These are phyloP conservation scores for Apantesis nais DNA, from an alignment of 2,888 invertebrate genomes.

Conservation along the genomic window DNA sequence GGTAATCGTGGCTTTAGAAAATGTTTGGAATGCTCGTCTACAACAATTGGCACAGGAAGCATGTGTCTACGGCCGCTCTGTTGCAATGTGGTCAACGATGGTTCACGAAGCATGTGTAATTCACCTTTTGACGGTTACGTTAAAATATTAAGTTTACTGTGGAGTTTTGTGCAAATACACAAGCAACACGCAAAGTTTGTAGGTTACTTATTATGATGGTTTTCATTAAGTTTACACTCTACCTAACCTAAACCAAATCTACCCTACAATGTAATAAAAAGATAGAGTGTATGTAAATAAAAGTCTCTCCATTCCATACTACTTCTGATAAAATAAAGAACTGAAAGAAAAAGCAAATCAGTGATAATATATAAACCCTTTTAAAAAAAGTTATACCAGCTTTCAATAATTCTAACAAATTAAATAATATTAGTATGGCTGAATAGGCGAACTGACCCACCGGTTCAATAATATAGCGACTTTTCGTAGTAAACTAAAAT, in stretches of 20 bases:
- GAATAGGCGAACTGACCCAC: too few species aligned
- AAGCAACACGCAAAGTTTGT: not conserved
- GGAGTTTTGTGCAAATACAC: not conserved
- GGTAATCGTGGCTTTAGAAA: slow-evolving; percentile 67
- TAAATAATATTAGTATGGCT: too few species aligned
- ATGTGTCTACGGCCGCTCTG: slow-evolving; percentile 45
- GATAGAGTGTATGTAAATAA: not conserved
- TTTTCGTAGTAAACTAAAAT: too few species aligned
- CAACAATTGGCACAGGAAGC: slow-evolving; percentile 63
- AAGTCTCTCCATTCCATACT: too few species aligned
- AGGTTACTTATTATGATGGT: slow-evolving; percentile 24
- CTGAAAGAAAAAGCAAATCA: too few species aligned
- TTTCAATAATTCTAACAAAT: too few species aligned
- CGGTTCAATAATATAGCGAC: too few species aligned
- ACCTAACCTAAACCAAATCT: too few species aligned
- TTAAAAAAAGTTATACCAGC: too few species aligned
- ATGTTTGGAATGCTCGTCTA: slow-evolving; percentile 63
- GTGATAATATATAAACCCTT: too few species aligned
- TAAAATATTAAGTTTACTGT: slow-evolving; percentile 7
- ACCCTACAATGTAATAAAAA: not conserved
- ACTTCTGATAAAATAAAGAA: too few species aligned
- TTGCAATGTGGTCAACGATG: slow-evolving; percentile 45
- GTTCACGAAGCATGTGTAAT: slow-evolving; percentile 33
- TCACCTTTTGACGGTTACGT: slow-evolving; percentile 32
- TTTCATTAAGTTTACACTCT: not conserved